Conservation (phyloP, 2,797 vertebrate species). For the Paedocypris micromegethes region DNA sequence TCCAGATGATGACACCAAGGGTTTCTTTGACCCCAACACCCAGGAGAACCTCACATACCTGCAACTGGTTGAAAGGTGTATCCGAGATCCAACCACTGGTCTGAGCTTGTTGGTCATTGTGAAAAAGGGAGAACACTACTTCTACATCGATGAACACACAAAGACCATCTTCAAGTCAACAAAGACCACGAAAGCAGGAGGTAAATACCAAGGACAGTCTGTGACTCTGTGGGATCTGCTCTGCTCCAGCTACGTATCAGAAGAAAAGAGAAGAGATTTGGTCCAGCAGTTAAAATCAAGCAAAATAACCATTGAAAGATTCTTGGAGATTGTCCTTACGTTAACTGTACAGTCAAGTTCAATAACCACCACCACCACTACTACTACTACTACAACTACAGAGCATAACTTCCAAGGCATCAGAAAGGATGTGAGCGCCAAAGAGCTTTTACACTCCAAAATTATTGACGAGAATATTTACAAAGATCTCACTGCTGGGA, state of each 20-base stretch:
- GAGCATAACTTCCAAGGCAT: conserved; percentile 38
- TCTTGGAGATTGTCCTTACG: conserved; percentile 56
- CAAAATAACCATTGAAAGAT: conserved; percentile 46
- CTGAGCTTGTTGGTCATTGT: conserved; percentile 58
- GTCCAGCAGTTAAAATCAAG: conserved; percentile 61
- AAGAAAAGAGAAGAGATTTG: conserved; percentile 62
- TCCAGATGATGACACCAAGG: conserved; percentile 70
- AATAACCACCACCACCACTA: conserved; percentile 45
- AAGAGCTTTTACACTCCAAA: conserved; percentile 56
- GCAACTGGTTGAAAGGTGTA: conserved; percentile 71
- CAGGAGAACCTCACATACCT: conserved; percentile 76
- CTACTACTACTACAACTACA: conserved; percentile 36
- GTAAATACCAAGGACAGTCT: conserved; percentile 55
- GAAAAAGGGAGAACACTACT: conserved; percentile 69
- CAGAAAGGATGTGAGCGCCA: conserved; percentile 32
- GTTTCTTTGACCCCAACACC: conserved; percentile 78
- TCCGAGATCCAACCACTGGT: conserved; percentile 50
- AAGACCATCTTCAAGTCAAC: conserved; percentile 60
- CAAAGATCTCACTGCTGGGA: conserved; percentile 59
- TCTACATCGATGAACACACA: conserved; percentile 68
- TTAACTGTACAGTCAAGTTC: conserved; percentile 54
- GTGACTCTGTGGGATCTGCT: conserved; percentile 69
- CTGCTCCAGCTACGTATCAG: conserved; percentile 68
- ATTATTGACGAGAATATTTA: conserved; percentile 62
- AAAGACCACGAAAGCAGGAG: conserved; percentile 50